These are phyloP conservation scores for Dysdera silvatica DNA, from an alignment of 1,140 invertebrate genomes.

Conservation along the genomic window DNA sequence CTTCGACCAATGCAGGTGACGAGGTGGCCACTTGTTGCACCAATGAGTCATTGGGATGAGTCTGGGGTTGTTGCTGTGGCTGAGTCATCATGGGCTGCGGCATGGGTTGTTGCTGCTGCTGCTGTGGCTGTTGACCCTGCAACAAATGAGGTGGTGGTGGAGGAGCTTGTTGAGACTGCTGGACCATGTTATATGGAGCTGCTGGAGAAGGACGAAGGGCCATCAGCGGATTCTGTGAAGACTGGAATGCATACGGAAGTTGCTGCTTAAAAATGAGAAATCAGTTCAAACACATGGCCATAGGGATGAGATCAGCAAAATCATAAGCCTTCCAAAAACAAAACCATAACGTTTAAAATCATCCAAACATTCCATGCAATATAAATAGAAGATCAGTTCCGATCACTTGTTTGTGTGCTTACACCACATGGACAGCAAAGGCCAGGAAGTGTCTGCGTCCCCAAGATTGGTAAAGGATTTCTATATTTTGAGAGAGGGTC, in stretches of 20 bases:
- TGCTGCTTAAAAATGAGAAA: constrained; percentile 27
- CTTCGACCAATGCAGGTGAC: neutral
- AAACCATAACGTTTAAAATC: no score
- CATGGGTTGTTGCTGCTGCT: neutral
- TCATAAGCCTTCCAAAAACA: no score
- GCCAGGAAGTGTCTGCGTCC: no score
- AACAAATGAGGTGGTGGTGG: constrained; percentile 33
- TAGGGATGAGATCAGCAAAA: no score
- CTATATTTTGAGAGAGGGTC: no score
- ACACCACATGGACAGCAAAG: no score
- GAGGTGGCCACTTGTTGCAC: neutral
- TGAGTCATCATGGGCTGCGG: constrained; percentile 2
- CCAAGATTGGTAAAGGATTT: no score
- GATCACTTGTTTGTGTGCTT: no score
- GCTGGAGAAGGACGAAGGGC: constrained; percentile 22
- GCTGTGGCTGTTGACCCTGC: constrained; percentile 33
- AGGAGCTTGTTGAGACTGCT: constrained; percentile 38
- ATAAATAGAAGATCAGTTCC: no score
- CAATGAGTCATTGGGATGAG: neutral
- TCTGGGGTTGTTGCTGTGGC: constrained; percentile 27
- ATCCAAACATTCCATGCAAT: no score
- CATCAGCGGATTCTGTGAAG: constrained; percentile 4
- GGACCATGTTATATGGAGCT: constrained; percentile 29
- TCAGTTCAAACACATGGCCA: neutral
- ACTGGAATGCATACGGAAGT: constrained; percentile 28